Conservation (phyloP, 2,888 invertebrate genomes). For the Brenthis daphne region DNA sequence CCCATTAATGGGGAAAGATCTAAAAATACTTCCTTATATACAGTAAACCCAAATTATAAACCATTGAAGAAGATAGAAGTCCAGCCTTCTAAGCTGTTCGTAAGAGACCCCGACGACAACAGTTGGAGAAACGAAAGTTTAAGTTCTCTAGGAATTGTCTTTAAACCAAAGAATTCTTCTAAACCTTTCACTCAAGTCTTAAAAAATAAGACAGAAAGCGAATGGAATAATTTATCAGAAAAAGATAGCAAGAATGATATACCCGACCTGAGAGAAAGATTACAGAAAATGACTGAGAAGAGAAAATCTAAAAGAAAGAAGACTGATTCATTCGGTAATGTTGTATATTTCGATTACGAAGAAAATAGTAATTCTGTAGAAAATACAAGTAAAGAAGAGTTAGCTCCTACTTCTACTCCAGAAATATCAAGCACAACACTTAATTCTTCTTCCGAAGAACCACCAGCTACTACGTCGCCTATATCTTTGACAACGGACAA, state of each 20-base stretch:
- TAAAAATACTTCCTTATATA: slow-evolving; percentile 55
- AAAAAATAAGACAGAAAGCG: slow-evolving; percentile 72
- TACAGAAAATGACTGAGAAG: slow-evolving; percentile 71
- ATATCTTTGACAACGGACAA: slow-evolving; percentile 24
- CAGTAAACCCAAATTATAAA: slow-evolving; percentile 66
- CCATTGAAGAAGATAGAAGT: slow-evolving; percentile 72
- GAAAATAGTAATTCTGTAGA: slow-evolving; percentile 57
- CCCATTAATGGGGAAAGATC: slow-evolving; percentile 56
- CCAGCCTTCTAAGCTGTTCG: slow-evolving; percentile 60
- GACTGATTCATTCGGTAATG: slow-evolving; percentile 59
- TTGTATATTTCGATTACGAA: slow-evolving; percentile 65
- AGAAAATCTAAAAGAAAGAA: slow-evolving; percentile 70
- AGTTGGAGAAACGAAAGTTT: slow-evolving; percentile 78
- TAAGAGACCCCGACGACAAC: slow-evolving; percentile 73
- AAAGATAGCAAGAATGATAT: slow-evolving; percentile 57
- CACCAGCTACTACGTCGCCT: slow-evolving; percentile 21
- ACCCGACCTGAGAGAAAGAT: slow-evolving; percentile 63
- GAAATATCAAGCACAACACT: slow-evolving; percentile 23
- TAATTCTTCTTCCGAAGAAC: slow-evolving; percentile 16
- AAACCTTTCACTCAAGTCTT: slow-evolving; percentile 73
- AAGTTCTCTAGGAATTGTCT: slow-evolving; percentile 74
- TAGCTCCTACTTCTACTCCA: slow-evolving; percentile 25
- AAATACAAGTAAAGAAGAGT: slow-evolving; percentile 41
- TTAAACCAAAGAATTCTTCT: slow-evolving; percentile 72
- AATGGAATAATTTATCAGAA: slow-evolving; percentile 56